Evolutionary conservation across 2,113 vertebrate species (phyloP), one percentile per base, ranked within the genome.

Genomic region (Alosa alosa): DNA sequence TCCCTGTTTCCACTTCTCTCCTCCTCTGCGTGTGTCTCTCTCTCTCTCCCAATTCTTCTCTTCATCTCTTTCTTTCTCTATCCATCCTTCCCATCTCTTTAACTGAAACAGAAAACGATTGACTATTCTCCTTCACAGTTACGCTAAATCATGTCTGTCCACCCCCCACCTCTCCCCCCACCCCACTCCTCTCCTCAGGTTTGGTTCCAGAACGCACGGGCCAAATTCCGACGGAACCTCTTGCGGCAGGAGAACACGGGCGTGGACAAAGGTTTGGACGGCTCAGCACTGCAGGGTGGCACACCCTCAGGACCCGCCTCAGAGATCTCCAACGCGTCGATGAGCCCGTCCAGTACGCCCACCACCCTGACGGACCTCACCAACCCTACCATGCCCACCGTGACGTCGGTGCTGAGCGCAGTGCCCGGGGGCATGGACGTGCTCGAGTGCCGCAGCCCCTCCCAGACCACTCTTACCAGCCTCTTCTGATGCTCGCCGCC

Each of bases 331-430:
- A 99, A 99, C 68, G 96, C 97, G 91, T 99, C 98, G 87, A 97
- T 99, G 95, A 99, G 98, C 91, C 98, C 98, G 39, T 97, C 98
- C 90, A 97, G 95, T 95, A 98, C 98, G 83, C 97, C 98, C 90
- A 99, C 98, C 88, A 99, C 98, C 90, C 92, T 99, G 90, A 99
- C 98, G 89, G 98, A 99, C 97, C 97, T 99, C 93, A 99, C 97
- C 86, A 99, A 99, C 86, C 98, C 98, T 85, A 96, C 97, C 86
- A 98, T 99, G 97, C 98, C 98, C 92, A 98, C 98, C 44, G 97
- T 99, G 94, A 99, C 98, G 75, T 98, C 98, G 0, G 97, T 99
- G 91, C 94, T 99, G 94, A 97, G 95, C 91, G 96, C 97, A 22
- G 97, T 98, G 94, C 95, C 97, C 82, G 96, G 96, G 75, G 95